phyloP scores from a whole-genome alignment of 2,113 vertebrate genomes.

The Galemys pyrenaicus region DNA sequence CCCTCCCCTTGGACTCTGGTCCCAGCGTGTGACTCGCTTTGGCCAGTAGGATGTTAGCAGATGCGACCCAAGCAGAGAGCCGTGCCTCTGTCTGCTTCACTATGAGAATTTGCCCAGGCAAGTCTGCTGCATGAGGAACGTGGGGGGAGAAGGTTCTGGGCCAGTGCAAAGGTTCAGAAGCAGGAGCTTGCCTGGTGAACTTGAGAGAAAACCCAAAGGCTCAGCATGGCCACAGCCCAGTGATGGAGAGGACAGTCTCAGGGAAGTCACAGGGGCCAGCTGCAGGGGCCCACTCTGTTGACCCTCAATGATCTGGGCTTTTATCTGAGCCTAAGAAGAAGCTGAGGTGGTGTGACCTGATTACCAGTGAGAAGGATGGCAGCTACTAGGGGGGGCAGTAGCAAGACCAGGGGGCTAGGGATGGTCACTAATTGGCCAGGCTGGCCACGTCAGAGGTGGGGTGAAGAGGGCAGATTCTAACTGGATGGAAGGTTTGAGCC shows the following conservation, averaged over 20 bases:
- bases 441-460: background rate
- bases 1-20: background rate
- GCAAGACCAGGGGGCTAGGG: fast-evolving
- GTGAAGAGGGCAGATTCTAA: background rate
- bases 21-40: background rate
- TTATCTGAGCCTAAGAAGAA: background rate
- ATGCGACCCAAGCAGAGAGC: background rate
- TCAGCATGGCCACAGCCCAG: background rate
- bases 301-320: background rate
- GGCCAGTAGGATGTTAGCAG: background rate
- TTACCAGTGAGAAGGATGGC: background rate
- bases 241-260: fast-evolving
- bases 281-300: background rate
- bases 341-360: background rate
- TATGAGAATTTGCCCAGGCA: background rate
- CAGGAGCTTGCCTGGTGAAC: background rate
- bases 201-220: background rate
- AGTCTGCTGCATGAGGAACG: background rate
- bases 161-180: background rate
- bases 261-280: background rate
- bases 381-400: fast-evolving
- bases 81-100: fast-evolving
- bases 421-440: background rate
- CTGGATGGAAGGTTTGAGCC: background rate
- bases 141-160: background rate